Evolutionary conservation across 2,888 invertebrate genomes (phyloP), one percentile per base, ranked within the genome.

Genomic region (Tridacna crocea): DNA sequence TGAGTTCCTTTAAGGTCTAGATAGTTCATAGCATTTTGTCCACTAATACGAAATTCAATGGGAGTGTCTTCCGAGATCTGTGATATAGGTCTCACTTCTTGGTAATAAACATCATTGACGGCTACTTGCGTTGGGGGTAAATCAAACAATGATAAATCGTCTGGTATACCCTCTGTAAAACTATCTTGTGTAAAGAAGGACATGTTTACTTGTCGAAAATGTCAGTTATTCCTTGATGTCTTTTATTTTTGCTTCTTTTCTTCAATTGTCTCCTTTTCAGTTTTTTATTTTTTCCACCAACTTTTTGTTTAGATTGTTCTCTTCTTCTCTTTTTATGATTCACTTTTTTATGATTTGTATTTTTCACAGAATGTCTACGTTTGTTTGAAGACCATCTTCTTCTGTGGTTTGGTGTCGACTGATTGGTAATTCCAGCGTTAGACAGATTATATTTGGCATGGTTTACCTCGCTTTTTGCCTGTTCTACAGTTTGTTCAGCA

Each of bases 1-100:
- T 80, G 80, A 26, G 65, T 68, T 22, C 48, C 60, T 66, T 70
- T 79, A 22, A 80, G 55, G 55, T 81, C 81, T 12, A 75, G 13
- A 68, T 79, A 83, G 51, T 85, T 81, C 77, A 83, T 73, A 13
- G 77, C 76, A 72, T 85, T 82, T 61, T 83, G 80, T 66, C 77
- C 77, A 83, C n/a, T n/a, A n/a, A n/a, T n/a, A n/a, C n/a, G n/a
- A n/a, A n/a, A n/a, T n/a, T n/a, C n/a, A n/a, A n/a, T 77, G 0
- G 83, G 80, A 10, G 75, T 78, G 51, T 83, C 81, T n/a, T 72
- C 77, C 1, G 79, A 65, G 10, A 83, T 61, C 66, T 85, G 85
- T 70, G 79, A 83, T 68, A 85, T 19, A 27, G 85, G 80, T 68
- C 85, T 63, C 46, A 79, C 77, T 70, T 80, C 79, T 77, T 85